Base-by-base conservation (phyloP, 2,113 vertebrate genomes). In the Corydoras sp. region DNA sequence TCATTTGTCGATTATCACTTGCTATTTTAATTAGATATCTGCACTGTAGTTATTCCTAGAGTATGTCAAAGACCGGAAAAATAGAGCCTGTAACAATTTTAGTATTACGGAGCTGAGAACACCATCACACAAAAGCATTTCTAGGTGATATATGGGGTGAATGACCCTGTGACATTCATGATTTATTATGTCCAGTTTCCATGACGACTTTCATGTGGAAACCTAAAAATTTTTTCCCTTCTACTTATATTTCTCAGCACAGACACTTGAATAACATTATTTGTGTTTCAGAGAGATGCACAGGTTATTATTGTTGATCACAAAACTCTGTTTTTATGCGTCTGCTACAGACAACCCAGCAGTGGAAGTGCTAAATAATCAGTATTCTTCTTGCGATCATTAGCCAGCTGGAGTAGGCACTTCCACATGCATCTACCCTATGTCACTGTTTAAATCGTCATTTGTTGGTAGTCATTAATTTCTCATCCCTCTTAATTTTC, bases 331-430 rank as follows among this genome's bases (percentile, higher is more conserved):
- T 24, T 29, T 67, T 71, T 64, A 58, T 2, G 51, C 6, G 12
- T 53, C 49, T 31, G 8, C 64, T 5, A 24, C 10, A 65, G 49
- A 64, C 15, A 55, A 67, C 65, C 35, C 15, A 43, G 72, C 18
- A 24, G 15, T 55, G 53, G 69, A 29, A 58, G 55, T 10, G 29
- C 15, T 53, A 62, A 31, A 55, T 61, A 71, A 71, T 74, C 65
- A 74, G 76, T 64, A 66, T 63, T 78, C 68, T 75, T 63, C 56
- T 62, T 55, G 65, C 72, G 48, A 58, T 61, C 63, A 31, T 71
- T 68, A 78, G 53, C 68, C 55, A 74, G 68, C 35, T 51, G 68
- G 67, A 65, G 64, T 30, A 62, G 62, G 43, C 68, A 71, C 32
- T 55, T 62, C 51, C 60, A 60, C 48, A 66, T 62, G 50, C 72